Base-by-base conservation (phyloP, 2,888 invertebrate species). In the Hetaerina titia region DNA sequence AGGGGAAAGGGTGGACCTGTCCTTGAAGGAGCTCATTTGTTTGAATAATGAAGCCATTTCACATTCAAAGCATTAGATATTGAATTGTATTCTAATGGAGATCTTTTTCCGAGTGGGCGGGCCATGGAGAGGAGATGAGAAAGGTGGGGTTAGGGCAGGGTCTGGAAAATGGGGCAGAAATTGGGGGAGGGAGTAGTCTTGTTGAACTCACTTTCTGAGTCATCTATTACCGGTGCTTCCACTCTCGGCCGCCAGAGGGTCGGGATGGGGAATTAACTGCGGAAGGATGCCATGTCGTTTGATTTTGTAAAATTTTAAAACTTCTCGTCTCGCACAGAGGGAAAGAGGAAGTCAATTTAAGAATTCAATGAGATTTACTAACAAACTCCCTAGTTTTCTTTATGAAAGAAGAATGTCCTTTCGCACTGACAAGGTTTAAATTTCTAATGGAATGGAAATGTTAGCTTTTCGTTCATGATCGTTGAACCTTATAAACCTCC, bases 201-300 rank as follows among this genome's bases (percentile, higher is more conserved):
- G 19, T 64, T 90, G 64, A 45, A 64, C 90, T 8, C 63, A 45
- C 92, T 74, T 92, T 92, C 69, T 92, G 92, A 92, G 69, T 92
- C 92, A 92, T 56, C 92, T 22, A 56, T 64, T 64, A 56, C 92
- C 69, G 92, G 56, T 69, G 57, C 69, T 92, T 56, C 92, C 90
- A 90, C 90, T 90, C 69, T 69, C 92, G 92, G 92, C 69, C 92
- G 69, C 92, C 92, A 92, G 92, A 92, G 92, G 92, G 92, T 69
- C 74, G 74, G 64, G 69, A 81, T 22, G n/a, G 69, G 69, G 74
- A 92, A 92, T 92, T 92, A 92, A 92, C 92, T 92, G 92, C 45
- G 92, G 92, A 92, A 92, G 92, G 92, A 92, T 69, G 64, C 56
- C 74, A 92, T 92, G 92, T 69, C 92, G 92, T 69, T 69, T 92